Evolutionary conservation across 2,888 invertebrate species (phyloP).

Genomic region (Opisthograptis luteolata): DNA sequence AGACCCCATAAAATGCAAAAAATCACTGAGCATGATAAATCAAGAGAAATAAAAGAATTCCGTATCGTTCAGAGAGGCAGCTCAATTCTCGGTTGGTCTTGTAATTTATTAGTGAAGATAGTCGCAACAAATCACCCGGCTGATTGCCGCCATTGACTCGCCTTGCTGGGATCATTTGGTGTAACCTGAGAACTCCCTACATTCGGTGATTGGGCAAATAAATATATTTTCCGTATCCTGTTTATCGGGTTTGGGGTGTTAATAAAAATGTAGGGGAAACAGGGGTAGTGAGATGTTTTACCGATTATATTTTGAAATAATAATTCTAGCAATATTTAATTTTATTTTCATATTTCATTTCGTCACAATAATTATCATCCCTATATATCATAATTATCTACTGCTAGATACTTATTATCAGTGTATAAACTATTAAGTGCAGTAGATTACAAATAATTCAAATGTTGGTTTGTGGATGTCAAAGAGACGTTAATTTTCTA

Average conservation of each 20-base stretch:
- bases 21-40: constrained; percentile 56
- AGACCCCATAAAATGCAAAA: constrained; percentile 54
- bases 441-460: too few relatives aligned
- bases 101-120: constrained; percentile 82
- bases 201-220: constrained; percentile 84
- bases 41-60: constrained; percentile 54
- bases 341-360: too few relatives aligned
- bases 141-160: constrained; percentile 56
- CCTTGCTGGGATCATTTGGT: constrained; percentile 66
- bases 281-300: constrained; percentile 35
- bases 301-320: neutral
- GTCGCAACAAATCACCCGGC: constrained; percentile 80
- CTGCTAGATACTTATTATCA: too few relatives aligned
- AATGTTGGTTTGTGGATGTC: too few relatives aligned
- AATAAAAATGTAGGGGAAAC: constrained; percentile 81
- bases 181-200: constrained; percentile 82
- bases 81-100: constrained; percentile 76
- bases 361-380: too few relatives aligned
- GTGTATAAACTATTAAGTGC: too few relatives aligned
- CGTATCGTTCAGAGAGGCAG: constrained; percentile 67
- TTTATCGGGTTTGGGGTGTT: constrained; percentile 82
- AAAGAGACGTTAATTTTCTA: too few relatives aligned
- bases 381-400: too few relatives aligned
- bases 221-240: constrained; percentile 84
- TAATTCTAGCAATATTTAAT: too few relatives aligned